Conservation (phyloP, 2,888 invertebrate genomes). For the Saturnia pavonia region DNA sequence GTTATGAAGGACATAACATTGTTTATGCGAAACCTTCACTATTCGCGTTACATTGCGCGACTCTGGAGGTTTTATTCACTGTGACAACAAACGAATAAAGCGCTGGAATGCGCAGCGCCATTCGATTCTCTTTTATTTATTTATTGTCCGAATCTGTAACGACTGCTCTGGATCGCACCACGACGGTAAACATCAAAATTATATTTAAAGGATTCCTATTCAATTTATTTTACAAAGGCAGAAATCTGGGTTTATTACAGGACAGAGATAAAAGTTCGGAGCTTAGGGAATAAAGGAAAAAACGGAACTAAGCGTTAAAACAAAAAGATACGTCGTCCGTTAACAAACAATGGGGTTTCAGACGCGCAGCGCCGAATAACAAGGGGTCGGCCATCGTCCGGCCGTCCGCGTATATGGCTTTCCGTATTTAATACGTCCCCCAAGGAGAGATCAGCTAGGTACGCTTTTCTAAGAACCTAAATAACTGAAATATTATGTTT, state of each 20-base stretch:
- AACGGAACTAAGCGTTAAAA: constrained; percentile 9
- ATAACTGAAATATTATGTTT: no score
- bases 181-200: not conserved
- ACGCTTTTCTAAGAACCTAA: no score
- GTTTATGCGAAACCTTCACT: not conserved
- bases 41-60: not conserved
- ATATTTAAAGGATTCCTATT: not conserved
- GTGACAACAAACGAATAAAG: not conserved
- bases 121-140: not conserved
- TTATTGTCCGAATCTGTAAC: not conserved
- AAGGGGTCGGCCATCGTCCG: not conserved
- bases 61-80: not conserved
- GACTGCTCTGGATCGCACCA: not conserved
- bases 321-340: constrained; percentile 5
- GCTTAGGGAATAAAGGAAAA: not conserved
- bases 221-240: not conserved
- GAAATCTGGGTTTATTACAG: not conserved
- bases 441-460: no score
- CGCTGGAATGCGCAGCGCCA: not conserved
- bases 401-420: not conserved
- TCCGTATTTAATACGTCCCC: no score
- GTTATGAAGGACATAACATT: not conserved
- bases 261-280: not conserved
- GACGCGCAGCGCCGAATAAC: not conserved
- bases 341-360: not conserved